Percentiles rank a stretch among this genome's conserved stretches.
Conservation (phyloP, 92 coral and sea anemone species). For the Muricea muricata region DNA sequence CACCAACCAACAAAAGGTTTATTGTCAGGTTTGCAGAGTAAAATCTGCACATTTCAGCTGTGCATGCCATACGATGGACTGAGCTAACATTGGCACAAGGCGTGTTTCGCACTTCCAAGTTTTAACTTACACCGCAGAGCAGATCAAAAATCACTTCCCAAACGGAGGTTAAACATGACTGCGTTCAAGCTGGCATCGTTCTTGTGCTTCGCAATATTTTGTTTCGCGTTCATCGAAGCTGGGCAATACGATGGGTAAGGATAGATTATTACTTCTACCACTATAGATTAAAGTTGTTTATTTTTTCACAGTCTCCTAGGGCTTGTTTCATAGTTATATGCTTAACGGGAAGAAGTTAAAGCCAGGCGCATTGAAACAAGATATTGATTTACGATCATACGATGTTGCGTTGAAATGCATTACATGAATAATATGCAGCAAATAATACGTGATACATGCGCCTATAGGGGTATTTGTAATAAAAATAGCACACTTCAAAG, state of each 20-base stretch:
- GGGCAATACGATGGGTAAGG: constrained; percentile 35
- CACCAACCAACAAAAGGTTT: background rate
- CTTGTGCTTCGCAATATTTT: background rate
- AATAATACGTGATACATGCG: too few species aligned
- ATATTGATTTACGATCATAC: too few species aligned
- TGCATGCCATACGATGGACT: background rate
- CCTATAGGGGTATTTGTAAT: too few species aligned
- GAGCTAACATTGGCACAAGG: background rate
- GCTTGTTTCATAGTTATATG: background rate
- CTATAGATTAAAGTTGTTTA: background rate
- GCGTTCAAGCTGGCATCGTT: background rate
- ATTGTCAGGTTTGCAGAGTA: background rate
- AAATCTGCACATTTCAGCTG: background rate
- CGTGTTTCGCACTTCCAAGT: background rate
- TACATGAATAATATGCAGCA: too few species aligned
- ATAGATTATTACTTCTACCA: background rate
- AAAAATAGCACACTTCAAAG: too few species aligned
- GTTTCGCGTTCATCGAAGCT: background rate
- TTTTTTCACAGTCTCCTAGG: background rate
- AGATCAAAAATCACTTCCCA: constrained; percentile 31
- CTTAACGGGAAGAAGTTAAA: background rate
- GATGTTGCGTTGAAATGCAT: too few species aligned
- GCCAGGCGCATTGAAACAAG: background rate
- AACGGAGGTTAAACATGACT: background rate
- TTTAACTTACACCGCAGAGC: background rate